Evolutionary conservation across 1,140 invertebrate species (phyloP), one percentile per base, ranked within the genome.

Genomic region (Zaprionus vittiger): DNA sequence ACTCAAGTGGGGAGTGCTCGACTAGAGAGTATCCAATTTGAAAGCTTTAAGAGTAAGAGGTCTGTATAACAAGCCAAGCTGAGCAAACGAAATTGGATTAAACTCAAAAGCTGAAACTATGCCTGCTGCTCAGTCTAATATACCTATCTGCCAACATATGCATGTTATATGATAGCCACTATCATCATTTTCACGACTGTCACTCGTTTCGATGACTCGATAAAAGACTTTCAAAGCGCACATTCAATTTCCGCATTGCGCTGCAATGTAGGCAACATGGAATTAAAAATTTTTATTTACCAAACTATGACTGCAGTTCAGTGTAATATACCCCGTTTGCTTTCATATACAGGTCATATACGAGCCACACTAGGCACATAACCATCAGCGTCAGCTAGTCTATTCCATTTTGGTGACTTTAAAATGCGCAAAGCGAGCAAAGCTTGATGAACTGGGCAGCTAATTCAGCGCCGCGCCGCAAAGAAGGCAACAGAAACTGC

Each of bases 401-500:
- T 44, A 31, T 71, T 60, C 34, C 37, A 61, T 73, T 67, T 73
- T 60, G 57, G 44, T 64, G 57, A 34, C 57, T 77, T 68, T 52
- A 73, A 77, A 73, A 73, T 68, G 69, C 63, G 70, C 69, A 59
- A 61, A 67, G 64, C 55, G 55, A 63, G 37, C 54, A 57, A 31
- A 49, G 56, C 69, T 67, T 73, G 26, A 49, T 31, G 69, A 31
- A 12, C 22, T 67, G 49, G 6, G 24, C 38, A 67, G 62, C 75
- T 67, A 77, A 77, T 77, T 77, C 62, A 31, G 56, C 41, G 17
- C 26, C 20, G 47, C 17, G 57, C 56, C 57, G 37, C 57, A 62
- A 60, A 60, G 55, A 55, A 34, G 68, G 55, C 44, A 64, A 54
- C 73, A 70, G 64, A 55, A 79, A 31, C 7, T 31, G 28, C 28